These are phyloP conservation scores for Parotocinclus haroldoi DNA, from an alignment of 2,797 vertebrate species.

Conservation along the genomic window DNA sequence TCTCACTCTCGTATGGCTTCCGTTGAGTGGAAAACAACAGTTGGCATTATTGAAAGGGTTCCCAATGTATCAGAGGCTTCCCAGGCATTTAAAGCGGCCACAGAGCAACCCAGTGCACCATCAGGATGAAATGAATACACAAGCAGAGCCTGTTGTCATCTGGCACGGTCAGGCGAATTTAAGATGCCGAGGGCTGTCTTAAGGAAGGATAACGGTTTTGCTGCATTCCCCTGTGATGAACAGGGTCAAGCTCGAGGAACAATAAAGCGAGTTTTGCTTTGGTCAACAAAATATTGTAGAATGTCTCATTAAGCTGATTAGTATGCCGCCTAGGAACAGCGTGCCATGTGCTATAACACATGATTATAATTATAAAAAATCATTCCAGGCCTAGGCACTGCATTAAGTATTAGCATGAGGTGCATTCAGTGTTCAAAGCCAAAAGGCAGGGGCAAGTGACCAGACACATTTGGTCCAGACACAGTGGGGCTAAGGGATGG, in stretches of 20 bases:
- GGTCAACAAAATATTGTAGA: constrained; percentile 99
- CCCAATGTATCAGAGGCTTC: constrained; percentile 50
- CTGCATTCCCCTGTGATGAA: constrained; percentile 81
- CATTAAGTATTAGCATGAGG: constrained; percentile 79
- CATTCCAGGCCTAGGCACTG: constrained; percentile 79
- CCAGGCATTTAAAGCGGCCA: constrained; percentile 48
- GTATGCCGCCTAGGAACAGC: constrained; percentile 91
- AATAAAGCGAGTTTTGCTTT: constrained; percentile 95
- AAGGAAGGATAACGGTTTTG: constrained; percentile 73
- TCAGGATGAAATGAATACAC: constrained; percentile 47
- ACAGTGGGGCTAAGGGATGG: constrained; percentile 4
- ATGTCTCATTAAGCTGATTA: constrained; percentile 99
- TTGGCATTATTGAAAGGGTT: constrained; percentile 55
- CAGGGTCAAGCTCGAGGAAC: constrained; percentile 92
- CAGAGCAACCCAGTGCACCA: constrained; percentile 43
- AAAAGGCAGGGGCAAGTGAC: constrained; percentile 66
- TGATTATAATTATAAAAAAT: constrained; percentile 93
- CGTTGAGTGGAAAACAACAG: constrained; percentile 55
- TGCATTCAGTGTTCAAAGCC: constrained; percentile 77
- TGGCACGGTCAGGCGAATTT: constrained; percentile 39
- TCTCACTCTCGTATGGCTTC: constrained; percentile 51
- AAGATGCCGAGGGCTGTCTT: constrained; percentile 40
- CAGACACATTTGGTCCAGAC: constrained; percentile 63
- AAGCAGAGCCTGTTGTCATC: constrained; percentile 49
- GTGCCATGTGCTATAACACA: constrained; percentile 85